Conservation (phyloP, 2,797 vertebrate species). For the Pitangus sulphuratus region DNA sequence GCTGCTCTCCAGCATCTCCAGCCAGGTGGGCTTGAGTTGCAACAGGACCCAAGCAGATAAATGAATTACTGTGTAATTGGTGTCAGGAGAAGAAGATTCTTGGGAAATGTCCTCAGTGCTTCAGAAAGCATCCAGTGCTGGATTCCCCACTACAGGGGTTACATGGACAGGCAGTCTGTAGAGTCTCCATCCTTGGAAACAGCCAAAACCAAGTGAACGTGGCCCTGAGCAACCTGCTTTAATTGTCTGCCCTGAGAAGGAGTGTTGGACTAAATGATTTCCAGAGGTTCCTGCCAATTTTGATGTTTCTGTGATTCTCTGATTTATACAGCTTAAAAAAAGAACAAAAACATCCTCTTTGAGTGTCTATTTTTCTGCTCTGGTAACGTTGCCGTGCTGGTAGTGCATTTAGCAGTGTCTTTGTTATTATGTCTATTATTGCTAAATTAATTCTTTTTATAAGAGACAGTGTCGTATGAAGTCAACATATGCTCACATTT, state of each 20-base stretch:
- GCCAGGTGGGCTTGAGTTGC: background rate
- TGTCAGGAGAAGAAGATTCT: background rate
- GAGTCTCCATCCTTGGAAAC: background rate
- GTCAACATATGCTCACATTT: constrained; percentile 15
- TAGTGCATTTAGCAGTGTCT: background rate
- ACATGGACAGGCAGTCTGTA: background rate
- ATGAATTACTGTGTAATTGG: background rate
- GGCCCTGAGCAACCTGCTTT: background rate
- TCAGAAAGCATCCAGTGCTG: background rate
- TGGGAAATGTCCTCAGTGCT: accelerated
- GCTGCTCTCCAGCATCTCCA: background rate
- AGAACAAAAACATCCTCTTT: background rate
- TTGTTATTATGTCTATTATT: background rate
- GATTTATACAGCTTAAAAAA: background rate
- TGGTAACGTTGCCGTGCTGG: background rate
- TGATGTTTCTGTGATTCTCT: background rate
- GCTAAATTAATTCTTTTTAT: background rate
- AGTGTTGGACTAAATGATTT: background rate
- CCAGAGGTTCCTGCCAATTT: background rate
- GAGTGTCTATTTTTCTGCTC: background rate
- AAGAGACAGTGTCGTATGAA: background rate
- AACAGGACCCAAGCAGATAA: background rate
- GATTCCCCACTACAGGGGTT: background rate
- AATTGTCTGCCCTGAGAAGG: background rate
- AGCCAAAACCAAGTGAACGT: background rate